Base-by-base conservation (phyloP, 2,888 invertebrate species). In the Chymomyza procnemis region DNA sequence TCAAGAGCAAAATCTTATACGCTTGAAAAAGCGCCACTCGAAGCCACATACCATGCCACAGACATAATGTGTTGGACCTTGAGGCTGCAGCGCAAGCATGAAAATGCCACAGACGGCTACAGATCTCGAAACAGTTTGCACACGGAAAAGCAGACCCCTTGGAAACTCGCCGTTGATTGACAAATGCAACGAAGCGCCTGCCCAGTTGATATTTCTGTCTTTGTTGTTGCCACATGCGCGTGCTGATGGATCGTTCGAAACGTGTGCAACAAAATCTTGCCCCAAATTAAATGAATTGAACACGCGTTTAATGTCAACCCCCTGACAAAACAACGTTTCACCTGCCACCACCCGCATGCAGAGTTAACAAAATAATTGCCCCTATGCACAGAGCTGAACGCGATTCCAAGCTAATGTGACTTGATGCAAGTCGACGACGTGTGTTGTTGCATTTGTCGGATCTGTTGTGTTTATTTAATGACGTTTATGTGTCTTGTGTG, bases 281-380 rank as follows among this genome's bases (percentile, higher is more conserved):
- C 76, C 78, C 78, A 82, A 85, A 85, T 82, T 85, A 83, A 83
- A 76, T 78, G 73, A 82, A 82, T 85, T 82, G 85, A 82, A 82
- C 81, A 85, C 81, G 81, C 85, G 80, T 85, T 85, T 81, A 85
- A 80, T 81, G 81, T 81, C 85, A 82, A 73, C 56, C 30, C 54
- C 21, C 14, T 21, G 16, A 54, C 3, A 21, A 14, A 21, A 19
- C 41, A 66, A 50, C 41, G 67, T 65, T 67, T 78, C 83, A 85
- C 81, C 83, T 83, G 78, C 82, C 79, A 80, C 75, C 81, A 80
- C 75, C 81, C 79, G 73, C 77, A 61, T 50, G 30, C 50, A 50
- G 16, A 2, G 16, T 8, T 6, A 50, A 12, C 5, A 4, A 14
- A 16, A 50, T 47, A 47, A 56, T 56, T 41, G 14, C 34, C 21